phyloP scores from a whole-genome alignment of 2,113 vertebrate genomes.

The Puffinus mauretanicus region DNA sequence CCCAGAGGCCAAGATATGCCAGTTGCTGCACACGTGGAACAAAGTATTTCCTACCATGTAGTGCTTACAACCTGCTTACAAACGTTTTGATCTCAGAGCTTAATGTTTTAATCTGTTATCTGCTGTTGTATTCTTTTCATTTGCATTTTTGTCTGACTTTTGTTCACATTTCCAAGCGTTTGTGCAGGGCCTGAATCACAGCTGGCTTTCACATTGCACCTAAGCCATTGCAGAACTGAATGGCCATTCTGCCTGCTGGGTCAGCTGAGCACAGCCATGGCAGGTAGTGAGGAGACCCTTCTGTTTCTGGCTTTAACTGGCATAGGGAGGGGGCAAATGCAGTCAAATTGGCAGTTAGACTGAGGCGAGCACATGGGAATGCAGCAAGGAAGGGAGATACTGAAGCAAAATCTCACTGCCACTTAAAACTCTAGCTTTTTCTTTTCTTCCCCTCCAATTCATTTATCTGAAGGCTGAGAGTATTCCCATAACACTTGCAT shows the following conservation, averaged over 20 bases:
- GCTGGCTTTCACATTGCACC: rapidly evolving
- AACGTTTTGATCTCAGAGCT: not conserved
- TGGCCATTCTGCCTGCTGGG: rapidly evolving
- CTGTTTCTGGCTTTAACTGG: not conserved
- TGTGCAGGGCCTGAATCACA: not conserved
- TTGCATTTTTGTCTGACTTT: not conserved
- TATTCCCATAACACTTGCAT: not conserved
- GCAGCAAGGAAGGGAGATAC: not conserved
- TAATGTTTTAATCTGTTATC: not conserved
- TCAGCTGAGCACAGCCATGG: not conserved
- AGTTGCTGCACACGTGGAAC: not conserved
- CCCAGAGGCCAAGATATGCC: not conserved
- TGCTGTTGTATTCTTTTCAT: not conserved
- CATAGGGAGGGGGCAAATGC: not conserved
- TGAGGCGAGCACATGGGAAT: rapidly evolving
- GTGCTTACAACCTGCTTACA: not conserved
- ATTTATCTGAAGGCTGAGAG: not conserved
- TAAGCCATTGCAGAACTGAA: not conserved
- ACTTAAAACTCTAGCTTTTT: not conserved
- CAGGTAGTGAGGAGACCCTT: no score
- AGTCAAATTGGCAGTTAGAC: no score
- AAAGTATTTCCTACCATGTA: not conserved
- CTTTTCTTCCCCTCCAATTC: not conserved
- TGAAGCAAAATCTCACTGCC: not conserved
- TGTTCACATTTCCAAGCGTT: not conserved